Conservation (phyloP, 2,113 vertebrate genomes). For the Rhabdomys dilectus region DNA sequence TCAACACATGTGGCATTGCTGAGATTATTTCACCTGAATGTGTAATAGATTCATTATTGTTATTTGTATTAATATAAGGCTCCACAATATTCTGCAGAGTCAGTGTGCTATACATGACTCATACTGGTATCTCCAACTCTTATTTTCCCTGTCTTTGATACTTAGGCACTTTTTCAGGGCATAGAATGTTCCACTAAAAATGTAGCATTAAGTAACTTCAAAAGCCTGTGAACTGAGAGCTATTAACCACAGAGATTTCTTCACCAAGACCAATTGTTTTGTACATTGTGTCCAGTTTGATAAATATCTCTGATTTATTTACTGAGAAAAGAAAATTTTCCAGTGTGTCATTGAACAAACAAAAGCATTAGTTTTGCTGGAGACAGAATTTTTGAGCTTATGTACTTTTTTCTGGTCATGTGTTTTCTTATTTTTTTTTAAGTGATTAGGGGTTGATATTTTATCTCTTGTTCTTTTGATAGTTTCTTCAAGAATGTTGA, state of each 20-base stretch:
- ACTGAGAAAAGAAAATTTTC: conserved; percentile 28
- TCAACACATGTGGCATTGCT: background rate
- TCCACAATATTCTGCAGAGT: background rate
- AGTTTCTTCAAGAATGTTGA: conserved; percentile 57
- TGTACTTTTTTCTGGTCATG: conserved; percentile 8
- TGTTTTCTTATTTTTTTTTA: conserved; percentile 77
- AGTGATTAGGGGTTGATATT: conserved; percentile 73
- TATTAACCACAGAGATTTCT: background rate
- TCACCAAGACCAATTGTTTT: conserved; percentile 44
- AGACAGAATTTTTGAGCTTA: conserved; percentile 52
- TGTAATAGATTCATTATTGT: conserved; percentile 40
- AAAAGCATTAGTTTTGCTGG: conserved; percentile 68
- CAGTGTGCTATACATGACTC: background rate
- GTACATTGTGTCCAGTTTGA: conserved; percentile 70
- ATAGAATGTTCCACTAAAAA: background rate
- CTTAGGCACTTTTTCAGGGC: background rate
- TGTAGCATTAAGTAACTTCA: background rate
- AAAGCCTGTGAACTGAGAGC: background rate
- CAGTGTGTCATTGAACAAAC: conserved; percentile 65
- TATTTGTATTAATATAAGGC: background rate
- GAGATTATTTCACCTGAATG: background rate
- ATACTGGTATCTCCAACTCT: background rate
- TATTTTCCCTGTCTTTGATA: conserved; percentile 16
- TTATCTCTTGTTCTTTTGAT: conserved; percentile 74
- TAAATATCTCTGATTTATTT: conserved; percentile 54